These are phyloP conservation scores for Sebastes trivittatus DNA, from an alignment of 2,797 vertebrate genomes.

Conservation along the genomic window DNA sequence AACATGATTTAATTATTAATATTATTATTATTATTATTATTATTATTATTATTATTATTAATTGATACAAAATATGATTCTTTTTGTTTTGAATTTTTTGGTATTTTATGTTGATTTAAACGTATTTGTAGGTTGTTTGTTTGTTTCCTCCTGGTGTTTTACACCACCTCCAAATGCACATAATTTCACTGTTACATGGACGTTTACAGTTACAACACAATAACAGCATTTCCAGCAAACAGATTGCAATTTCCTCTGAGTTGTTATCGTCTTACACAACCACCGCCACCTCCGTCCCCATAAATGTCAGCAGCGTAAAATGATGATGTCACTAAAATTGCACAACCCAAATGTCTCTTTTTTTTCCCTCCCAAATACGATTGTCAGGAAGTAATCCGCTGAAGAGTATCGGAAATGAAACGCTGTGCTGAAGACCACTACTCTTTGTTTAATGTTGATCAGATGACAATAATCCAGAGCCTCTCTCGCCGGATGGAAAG, in stretches of 20 bases:
- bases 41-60: no score
- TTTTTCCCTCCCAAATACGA: neutral
- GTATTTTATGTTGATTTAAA: neutral
- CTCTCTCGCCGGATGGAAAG: neutral
- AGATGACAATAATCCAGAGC: constrained; percentile 7
- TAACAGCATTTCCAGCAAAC: neutral
- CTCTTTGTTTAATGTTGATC: neutral
- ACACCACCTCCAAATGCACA: neutral
- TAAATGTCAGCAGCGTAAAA: constrained; percentile 39
- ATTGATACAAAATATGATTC: no score
- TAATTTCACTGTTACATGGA: neutral
- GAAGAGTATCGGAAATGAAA: constrained; percentile 38
- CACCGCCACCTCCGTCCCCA: neutral
- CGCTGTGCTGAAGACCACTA: neutral
- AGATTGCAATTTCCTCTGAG: constrained; percentile 25
- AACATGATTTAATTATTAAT: neutral
- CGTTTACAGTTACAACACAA: neutral
- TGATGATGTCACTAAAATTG: constrained; percentile 25
- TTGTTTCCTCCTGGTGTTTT: neutral
- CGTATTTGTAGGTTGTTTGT: neutral
- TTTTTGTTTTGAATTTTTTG: neutral
- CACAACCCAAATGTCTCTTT: constrained; percentile 10
- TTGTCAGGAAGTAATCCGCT: constrained; percentile 43
- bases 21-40: no score
- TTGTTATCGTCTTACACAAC: constrained; percentile 49